Evolutionary conservation across 2,797 vertebrate species (phyloP), one percentile per base, ranked within the genome.

Genomic region (Mastacembelus armatus): DNA sequence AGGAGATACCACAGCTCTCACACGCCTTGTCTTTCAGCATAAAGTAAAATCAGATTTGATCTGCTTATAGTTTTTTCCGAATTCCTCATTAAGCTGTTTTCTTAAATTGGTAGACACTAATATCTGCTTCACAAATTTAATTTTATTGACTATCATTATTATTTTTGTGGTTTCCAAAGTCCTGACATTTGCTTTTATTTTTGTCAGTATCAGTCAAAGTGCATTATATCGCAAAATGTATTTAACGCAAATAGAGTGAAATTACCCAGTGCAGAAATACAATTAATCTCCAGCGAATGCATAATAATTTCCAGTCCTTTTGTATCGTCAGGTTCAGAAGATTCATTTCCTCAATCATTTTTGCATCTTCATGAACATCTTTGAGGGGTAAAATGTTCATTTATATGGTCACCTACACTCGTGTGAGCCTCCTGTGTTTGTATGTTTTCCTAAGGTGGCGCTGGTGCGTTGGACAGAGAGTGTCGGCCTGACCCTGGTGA

Each of bases 401-500:
- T n/a, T n/a, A n/a, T n/a, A n/a, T n/a, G n/a, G n/a, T n/a, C n/a
- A 7, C 33, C 19, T 35, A 3, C 15, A 19, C 35, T 4, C 33
- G 1, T 43, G n/a, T 44, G 48, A 43, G 12, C 8, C 2, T 16
- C 26, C 42, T 48, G 2, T 43, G 7, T 74, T 35, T 61, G 11
- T 65, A 21, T 85, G 48, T 77, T 18, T 5, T 45, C 66, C 75
- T 74, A 77, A 97, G 96, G 96, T 97, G 80, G 96, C 97, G 29
- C 90, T 99, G 77, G 98, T 99, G 56, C 94, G 90, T 12, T 99
- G 98, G 98, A 99, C 98, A 0, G 94, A 98, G 91, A 98, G 97
- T 10, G 95, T 99, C 0, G 97, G 98, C 18, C 94, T 99, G 76
- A 98, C 97, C 21, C 93, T 99, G 79, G 95, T 99, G 66, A 97